Base-by-base conservation (phyloP, 2,888 invertebrate species). In the Cephalotes varians region DNA sequence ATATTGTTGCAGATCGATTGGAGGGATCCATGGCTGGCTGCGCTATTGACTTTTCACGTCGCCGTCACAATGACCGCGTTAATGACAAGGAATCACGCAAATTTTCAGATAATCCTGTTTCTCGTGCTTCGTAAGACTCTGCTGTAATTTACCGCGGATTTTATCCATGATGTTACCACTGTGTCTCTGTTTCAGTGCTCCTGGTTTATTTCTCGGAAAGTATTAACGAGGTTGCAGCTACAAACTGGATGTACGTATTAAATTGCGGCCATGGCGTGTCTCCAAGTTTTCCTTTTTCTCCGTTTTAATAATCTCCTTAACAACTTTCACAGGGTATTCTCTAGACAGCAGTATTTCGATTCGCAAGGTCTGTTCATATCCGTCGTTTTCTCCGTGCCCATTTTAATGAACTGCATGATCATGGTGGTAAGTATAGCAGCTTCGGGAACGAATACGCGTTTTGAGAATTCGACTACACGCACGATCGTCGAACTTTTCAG, bases 331-430 rank as follows among this genome's bases (percentile, higher is more conserved):
- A 96, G 97, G 91, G 95, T 97, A 82, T 98, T 99, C 94, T 98
- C 98, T 0, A 96, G 97, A 90, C 98, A 99, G 91, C 98, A 98
- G 93, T 99, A 98, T 94, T 99, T 99, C 94, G 99, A 99, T 94
- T 98, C 98, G 92, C 98, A 98, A 95, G 99, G 99, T 28, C 95
- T 98, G 74, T 99, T 99, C 94, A 98, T 99, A 96, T 98, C 98
- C 0, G 96, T 98, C 15, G 98, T 98, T 31, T 98, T 98, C 95
- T 98, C 98, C n/a, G 97, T 98, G 93, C 99, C 99, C 31, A 97
- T 98, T 92, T 95, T 99, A 82, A 96, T 98, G 74, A 98, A 98
- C 95, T 98, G 98, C 94, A 97, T 98, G 97, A 96, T 98, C 87
- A 97, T 98, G 96, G 98, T 99, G 96, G 98, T 98, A 96, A 97